A percentile compares a stretch with the other conserved stretches of the same genome.
phyloP scores from a whole-genome alignment of 2,888 invertebrate species.

The Caenorhabditis virilis region DNA sequence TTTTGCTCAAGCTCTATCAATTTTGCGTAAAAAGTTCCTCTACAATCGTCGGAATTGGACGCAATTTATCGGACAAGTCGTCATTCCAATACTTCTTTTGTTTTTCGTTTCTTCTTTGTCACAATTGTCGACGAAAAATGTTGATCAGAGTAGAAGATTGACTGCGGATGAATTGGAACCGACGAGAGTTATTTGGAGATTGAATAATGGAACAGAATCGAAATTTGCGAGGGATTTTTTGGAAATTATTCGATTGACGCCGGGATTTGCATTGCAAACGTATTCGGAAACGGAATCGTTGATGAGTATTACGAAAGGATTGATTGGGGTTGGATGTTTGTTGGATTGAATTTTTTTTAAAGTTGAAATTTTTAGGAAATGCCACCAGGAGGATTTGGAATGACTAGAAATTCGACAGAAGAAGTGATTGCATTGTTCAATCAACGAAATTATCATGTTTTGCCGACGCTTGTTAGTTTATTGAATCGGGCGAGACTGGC shows the following conservation, averaged over 20 bases:
- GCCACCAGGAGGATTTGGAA: conserved; percentile 24
- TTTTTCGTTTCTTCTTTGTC: conserved; percentile 29
- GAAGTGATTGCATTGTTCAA: conserved; percentile 19
- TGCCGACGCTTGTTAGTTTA: conserved; percentile 21
- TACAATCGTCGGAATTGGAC: conserved; percentile 35
- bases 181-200: conserved; percentile 19
- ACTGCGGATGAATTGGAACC: conserved; percentile 11
- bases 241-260: conserved; percentile 2
- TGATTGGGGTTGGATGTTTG: conserved; percentile 26
- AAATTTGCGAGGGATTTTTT: conserved; percentile 9
- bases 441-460: conserved; percentile 17
- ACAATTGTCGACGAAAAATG: conserved; percentile 12
- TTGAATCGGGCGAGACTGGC: conserved; percentile 14
- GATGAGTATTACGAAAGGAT: conserved; percentile 9
- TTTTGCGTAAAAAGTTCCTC: conserved; percentile 29
- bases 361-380: conserved; percentile 14
- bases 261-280: conserved; percentile 6
- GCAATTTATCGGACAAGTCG: conserved; percentile 39
- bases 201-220: conserved; percentile 3
- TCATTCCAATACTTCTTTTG: conserved; percentile 35
- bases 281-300: conserved; percentile 1
- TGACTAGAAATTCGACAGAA: conserved; percentile 1
- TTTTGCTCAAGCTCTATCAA: conserved; percentile 19
- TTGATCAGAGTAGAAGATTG: conserved; percentile 24
- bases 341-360: conserved; percentile 3